Evolutionary conservation across 2,888 invertebrate genomes (phyloP).

Genomic region (Rhaphigaster nebulosa): DNA sequence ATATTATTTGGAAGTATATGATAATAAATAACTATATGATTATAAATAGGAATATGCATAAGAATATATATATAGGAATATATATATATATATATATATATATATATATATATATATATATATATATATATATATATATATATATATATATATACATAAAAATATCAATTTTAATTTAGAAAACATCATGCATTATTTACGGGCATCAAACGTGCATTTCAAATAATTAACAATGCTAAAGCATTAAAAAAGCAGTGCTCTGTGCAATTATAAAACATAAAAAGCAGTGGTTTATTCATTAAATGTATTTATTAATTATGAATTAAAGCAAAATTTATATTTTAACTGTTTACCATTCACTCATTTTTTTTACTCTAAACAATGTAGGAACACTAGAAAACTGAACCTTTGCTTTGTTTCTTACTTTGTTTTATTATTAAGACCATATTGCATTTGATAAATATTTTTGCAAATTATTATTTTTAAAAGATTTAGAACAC

Average conservation of each 20-base stretch:
- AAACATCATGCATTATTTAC: background rate
- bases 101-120: too few species aligned
- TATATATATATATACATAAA: too few species aligned
- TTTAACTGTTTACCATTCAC: background rate
- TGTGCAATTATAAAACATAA: background rate
- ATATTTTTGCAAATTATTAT: background rate
- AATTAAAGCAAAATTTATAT: background rate
- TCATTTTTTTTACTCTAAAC: background rate
- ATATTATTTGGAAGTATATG: too few species aligned
- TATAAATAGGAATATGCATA: too few species aligned
- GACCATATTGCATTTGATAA: background rate
- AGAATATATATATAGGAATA: too few species aligned
- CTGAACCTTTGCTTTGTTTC: background rate
- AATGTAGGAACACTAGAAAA: background rate
- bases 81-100: too few species aligned
- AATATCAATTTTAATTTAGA: background rate
- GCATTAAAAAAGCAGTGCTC: constrained; percentile 8
- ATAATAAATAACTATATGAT: too few species aligned
- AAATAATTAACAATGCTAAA: background rate
- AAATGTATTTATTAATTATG: background rate
- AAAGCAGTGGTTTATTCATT: background rate
- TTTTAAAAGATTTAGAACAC: background rate
- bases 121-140: too few species aligned
- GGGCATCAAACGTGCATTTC: background rate
- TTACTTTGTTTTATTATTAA: background rate